These are phyloP conservation scores for Nesogale talazaci DNA, from an alignment of 2,113 vertebrate genomes.

Conservation along the genomic window DNA sequence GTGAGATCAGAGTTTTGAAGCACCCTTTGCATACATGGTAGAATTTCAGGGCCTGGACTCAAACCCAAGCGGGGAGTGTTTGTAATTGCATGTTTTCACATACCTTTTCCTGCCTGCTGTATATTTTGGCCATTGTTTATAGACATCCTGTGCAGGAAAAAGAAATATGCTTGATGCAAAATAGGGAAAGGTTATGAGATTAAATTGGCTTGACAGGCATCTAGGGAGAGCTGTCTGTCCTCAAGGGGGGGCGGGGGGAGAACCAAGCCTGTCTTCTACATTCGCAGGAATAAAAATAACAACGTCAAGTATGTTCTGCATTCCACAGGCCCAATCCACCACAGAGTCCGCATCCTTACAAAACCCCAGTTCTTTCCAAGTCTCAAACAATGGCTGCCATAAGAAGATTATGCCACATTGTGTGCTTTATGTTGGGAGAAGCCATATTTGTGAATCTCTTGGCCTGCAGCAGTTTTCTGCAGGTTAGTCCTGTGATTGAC, in stretches of 20 bases:
- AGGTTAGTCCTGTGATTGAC: background rate
- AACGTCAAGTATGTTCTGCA: background rate
- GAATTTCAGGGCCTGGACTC: background rate
- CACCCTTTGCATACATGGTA: background rate
- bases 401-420: background rate
- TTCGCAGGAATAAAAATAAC: background rate
- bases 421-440: background rate
- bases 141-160: background rate
- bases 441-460: background rate
- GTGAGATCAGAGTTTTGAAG: background rate
- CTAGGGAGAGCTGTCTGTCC: background rate
- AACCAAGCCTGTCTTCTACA: background rate
- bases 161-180: conserved; percentile 5
- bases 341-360: background rate
- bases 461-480: background rate
- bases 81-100: background rate
- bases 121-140: conserved; percentile 39
- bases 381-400: background rate
- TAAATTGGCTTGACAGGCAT: background rate
- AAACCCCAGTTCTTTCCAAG: background rate
- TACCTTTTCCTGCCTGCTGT: conserved; percentile 41
- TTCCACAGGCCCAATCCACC: too few species aligned
- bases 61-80: background rate
- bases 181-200: background rate
- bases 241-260: too few species aligned